Percentiles rank a stretch among this genome's conserved stretches.
Conservation (phyloP, 2,888 invertebrate genomes). For the Laspeyria flexula region DNA sequence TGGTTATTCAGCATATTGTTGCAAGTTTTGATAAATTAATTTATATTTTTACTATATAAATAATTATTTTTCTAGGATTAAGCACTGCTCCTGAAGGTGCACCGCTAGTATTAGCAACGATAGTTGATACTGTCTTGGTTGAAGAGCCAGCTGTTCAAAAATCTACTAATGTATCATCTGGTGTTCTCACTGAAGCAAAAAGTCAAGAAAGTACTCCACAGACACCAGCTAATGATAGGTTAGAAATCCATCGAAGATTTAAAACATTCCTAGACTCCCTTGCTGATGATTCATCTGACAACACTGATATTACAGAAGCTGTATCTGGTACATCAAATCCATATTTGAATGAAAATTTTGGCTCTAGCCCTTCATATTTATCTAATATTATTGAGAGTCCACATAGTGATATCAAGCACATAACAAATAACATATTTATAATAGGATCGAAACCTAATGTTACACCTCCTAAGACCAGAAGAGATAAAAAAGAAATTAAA, state of each 20-base stretch:
- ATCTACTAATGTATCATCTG: no score
- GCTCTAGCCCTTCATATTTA: neutral
- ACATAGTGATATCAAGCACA: conserved; percentile 4
- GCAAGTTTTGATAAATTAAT: no score
- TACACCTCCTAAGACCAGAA: conserved; percentile 9
- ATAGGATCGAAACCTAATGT: conserved; percentile 58
- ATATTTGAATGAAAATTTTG: neutral
- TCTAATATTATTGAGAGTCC: neutral
- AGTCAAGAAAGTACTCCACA: neutral
- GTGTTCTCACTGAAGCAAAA: neutral
- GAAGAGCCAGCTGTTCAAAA: neutral
- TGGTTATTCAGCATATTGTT: no score
- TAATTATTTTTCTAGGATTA: neutral
- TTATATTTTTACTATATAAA: neutral
- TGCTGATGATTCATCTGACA: conserved; percentile 4
- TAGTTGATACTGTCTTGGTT: neutral
- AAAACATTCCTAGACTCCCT: conserved; percentile 16
- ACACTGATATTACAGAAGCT: conserved; percentile 1
- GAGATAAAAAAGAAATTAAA: conserved; percentile 36
- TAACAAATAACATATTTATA: conserved; percentile 57
- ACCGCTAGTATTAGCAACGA: conserved; percentile 16
- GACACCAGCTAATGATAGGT: neutral
- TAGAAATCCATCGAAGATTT: conserved; percentile 11
- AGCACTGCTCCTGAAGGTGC: neutral
- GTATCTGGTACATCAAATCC: neutral